Conservation (phyloP, 2,113 vertebrate genomes). For the Menura novaehollandiae region DNA sequence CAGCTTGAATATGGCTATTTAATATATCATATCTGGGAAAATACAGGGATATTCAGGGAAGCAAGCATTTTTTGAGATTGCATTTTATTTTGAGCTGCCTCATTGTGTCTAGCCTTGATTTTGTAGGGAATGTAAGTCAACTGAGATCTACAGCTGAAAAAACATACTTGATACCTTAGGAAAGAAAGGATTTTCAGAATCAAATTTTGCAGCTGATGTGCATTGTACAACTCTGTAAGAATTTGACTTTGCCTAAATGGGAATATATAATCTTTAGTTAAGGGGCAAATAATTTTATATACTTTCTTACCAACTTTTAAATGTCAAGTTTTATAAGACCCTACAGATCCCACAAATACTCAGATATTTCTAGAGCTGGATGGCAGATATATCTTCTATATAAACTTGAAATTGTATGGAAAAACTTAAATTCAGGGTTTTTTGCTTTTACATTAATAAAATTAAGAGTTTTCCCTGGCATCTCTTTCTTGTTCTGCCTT, state of each 20-base stretch:
- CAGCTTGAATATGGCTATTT: background rate
- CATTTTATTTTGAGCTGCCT: background rate
- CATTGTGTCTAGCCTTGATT: background rate
- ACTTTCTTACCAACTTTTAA: background rate
- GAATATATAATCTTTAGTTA: background rate
- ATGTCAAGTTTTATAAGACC: background rate
- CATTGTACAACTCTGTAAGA: background rate
- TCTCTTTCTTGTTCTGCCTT: background rate
- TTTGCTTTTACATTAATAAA: background rate
- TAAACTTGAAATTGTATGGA: background rate
- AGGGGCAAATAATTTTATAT: background rate
- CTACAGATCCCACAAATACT: background rate
- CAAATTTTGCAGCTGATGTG: rapidly evolving
- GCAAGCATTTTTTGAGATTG: background rate
- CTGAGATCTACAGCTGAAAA: background rate
- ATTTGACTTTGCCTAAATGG: background rate
- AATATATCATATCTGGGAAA: rapidly evolving
- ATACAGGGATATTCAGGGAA: background rate
- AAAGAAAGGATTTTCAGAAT: background rate
- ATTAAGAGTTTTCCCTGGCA: background rate
- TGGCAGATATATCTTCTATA: background rate
- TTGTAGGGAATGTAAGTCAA: background rate
- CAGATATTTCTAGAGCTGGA: background rate
- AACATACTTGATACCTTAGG: background rate
- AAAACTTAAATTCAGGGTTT: background rate